These are phyloP conservation scores for Zootermopsis nevadensis DNA, from an alignment of 2,888 invertebrate genomes.

Conservation along the genomic window DNA sequence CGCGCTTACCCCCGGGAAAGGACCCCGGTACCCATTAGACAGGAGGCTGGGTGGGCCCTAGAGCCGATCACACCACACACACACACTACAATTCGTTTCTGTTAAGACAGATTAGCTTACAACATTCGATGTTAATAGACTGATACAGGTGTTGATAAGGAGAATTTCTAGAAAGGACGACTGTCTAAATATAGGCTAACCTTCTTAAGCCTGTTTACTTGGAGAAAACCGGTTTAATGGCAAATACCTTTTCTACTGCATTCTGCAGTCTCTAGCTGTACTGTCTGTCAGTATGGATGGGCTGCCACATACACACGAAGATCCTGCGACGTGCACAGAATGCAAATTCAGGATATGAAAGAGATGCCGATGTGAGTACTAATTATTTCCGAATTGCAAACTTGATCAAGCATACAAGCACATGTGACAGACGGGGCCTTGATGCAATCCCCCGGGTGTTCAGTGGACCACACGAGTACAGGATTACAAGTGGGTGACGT, in stretches of 20 bases:
- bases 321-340: constrained; percentile 31
- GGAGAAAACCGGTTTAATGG: background rate
- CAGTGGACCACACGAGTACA: constrained; percentile 42
- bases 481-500: constrained; percentile 42
- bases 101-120: no score
- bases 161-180: no score
- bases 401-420: constrained; percentile 50
- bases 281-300: constrained; percentile 17
- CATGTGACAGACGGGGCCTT: constrained; percentile 10
- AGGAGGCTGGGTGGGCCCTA: no score
- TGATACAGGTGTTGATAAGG: no score
- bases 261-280: background rate
- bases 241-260: background rate
- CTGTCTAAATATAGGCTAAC: no score
- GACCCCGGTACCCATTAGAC: no score
- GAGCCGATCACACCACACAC: no score
- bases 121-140: no score
- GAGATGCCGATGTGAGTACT: constrained; percentile 43
- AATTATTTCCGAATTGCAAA: constrained; percentile 52
- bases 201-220: background rate
- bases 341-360: constrained; percentile 48
- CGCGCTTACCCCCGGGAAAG: no score
- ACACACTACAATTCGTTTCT: no score
- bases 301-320: constrained; percentile 17
- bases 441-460: constrained; percentile 32